Conservation (phyloP, 1,140 invertebrate species). For the Drosophila melanica region DNA sequence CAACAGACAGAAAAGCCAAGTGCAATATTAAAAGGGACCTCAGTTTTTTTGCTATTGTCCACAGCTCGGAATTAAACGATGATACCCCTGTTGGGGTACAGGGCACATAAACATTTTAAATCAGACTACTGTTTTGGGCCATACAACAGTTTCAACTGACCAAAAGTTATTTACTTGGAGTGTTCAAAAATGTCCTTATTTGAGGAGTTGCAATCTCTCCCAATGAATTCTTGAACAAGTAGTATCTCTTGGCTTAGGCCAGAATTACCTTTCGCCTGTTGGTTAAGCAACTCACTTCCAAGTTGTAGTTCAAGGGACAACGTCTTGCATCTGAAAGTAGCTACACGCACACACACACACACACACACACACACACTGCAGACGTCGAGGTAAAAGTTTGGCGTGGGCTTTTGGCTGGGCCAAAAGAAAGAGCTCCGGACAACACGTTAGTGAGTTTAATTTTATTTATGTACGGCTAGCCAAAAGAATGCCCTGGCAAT, state of each 20-base stretch:
- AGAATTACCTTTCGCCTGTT: constrained; percentile 10
- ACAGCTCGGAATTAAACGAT: no score
- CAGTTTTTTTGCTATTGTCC: no score
- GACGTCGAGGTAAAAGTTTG: constrained; percentile 12
- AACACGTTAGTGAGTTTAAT: constrained; percentile 46
- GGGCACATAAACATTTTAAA: no score
- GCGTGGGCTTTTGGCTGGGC: background rate
- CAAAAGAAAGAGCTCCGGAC: constrained; percentile 11
- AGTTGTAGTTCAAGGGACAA: constrained; percentile 1
- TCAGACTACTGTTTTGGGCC: no score
- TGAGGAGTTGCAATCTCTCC: background rate
- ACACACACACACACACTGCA: background rate
- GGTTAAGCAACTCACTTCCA: constrained; percentile 8
- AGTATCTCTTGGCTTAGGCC: background rate
- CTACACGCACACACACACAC: background rate
- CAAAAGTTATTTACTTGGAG: no score
- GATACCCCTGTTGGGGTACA: no score
- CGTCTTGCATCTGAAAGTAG: constrained; percentile 30
- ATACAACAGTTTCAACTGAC: no score
- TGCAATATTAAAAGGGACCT: no score
- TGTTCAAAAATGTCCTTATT: no score
- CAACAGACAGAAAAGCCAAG: no score
- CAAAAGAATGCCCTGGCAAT: constrained; percentile 70
- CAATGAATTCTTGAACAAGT: background rate
- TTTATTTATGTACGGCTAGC: constrained; percentile 78